phyloP scores from a whole-genome alignment of 2,888 invertebrate species.

The Fabriciana adippe region DNA sequence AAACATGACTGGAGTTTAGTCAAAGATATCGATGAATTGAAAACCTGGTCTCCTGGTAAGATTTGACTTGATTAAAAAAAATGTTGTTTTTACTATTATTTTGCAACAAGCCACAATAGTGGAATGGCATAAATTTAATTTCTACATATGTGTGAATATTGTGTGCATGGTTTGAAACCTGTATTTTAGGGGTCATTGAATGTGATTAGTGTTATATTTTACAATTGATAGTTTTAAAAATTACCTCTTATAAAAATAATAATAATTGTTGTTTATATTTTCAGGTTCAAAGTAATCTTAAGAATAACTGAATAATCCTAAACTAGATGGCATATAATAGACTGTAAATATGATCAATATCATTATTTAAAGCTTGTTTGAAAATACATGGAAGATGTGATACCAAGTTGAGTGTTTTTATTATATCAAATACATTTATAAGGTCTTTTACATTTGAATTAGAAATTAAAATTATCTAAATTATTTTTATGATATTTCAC shows the following conservation, averaged over 20 bases:
- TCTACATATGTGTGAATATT: too few species aligned
- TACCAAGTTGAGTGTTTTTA: constrained; percentile 9
- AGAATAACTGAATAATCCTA: constrained; percentile 6
- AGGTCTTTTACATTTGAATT: neutral
- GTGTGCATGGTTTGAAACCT: too few species aligned
- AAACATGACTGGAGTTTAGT: constrained; percentile 81
- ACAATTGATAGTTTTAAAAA: too few species aligned
- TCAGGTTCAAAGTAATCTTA: constrained; percentile 54
- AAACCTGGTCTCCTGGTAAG: constrained; percentile 80
- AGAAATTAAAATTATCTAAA: too few species aligned
- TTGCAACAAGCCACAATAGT: too few species aligned
- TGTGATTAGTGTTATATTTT: neutral
- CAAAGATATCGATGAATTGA: constrained; percentile 75
- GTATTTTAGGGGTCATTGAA: neutral
- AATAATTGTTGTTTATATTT: constrained; percentile 44
- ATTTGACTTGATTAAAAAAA: neutral
- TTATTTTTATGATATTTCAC: too few species aligned
- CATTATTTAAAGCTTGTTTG: constrained; percentile 28
- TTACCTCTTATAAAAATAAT: neutral
- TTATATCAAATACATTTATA: neutral
- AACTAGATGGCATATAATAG: constrained; percentile 22
- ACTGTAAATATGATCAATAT: constrained; percentile 41
- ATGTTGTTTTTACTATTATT: neutral
- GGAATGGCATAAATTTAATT: too few species aligned
- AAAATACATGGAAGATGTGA: constrained; percentile 28